Base-by-base conservation (phyloP, 2,113 vertebrate species). In the Grammomys dolichurus region DNA sequence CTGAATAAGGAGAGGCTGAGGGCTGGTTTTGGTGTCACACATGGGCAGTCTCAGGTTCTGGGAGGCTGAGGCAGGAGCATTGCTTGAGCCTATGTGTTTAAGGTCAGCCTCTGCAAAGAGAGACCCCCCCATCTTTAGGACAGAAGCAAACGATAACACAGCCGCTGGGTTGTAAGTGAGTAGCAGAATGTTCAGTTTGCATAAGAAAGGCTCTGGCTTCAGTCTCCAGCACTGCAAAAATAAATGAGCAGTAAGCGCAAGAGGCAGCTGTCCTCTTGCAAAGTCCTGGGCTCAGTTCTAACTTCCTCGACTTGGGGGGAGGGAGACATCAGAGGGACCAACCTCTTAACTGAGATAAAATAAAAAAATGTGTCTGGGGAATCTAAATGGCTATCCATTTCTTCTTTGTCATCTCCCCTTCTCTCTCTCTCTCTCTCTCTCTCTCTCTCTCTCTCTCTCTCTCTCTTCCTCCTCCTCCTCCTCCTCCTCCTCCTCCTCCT, bases 391-490 rank as follows among this genome's bases (percentile, higher is more conserved):
- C 63, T 33, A 51, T 46, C 26, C 2, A 54, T 56, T 31, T 76
- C 19, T 10, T 40, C 13, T 76, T 51, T 33, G 11, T 19, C 24
- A 4, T 26, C 73, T 26, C 40, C 26, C 9, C 63, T 5, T 60
- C n/a, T 36, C 12, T 12, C 19, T 43, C 7, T 43, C 24, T 9
- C 48, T 2, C 1, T 17, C 48, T 75, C 7, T 22, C 16, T 26
- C 12, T 3, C 46, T 2, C 1, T 17, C 48, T 75, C 7, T 22
- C 16, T 24, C 11, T 3, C 24, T 43, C 11, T 14, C 6, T 7
- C 24, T 19, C 36, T 7, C 13, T 69, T 7, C 10, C 4, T 31
- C 65, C 3, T 3, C 8, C 2, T 14, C 24, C 16, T 6, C 4
- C 20, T 31, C 28, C 10, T 22, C 46, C 11, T 10, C 19, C 20